Evolutionary conservation across 2,888 invertebrate species (phyloP).

Genomic region (Gymnocheta viridis): DNA sequence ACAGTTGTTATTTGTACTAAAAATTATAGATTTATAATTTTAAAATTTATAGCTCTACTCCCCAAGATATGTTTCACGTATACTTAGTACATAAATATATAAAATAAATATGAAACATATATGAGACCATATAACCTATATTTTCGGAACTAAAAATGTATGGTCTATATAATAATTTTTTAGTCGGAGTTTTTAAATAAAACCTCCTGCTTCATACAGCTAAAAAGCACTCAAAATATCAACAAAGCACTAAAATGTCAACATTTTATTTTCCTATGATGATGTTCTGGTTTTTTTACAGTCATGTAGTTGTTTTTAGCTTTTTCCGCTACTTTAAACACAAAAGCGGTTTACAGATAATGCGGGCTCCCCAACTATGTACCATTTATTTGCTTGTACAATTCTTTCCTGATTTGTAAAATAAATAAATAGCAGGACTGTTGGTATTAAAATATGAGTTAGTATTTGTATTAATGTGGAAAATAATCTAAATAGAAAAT

Average conservation of each 20-base stretch:
- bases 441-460: conserved; percentile 12
- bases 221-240: no score
- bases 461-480: neutral
- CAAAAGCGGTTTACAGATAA: conserved; percentile 58
- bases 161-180: no score
- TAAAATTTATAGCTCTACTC: no score
- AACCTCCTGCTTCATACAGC: no score
- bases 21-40: no score
- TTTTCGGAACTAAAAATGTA: no score
- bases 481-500: conserved; percentile 5
- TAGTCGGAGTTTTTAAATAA: no score
- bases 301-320: conserved; percentile 62
- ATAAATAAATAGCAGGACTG: conserved; percentile 15
- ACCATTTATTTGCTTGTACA: neutral
- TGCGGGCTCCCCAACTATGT: neutral
- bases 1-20: no score
- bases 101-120: no score
- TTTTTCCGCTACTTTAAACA: conserved; percentile 56
- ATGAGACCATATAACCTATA: no score
- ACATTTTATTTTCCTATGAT: neutral
- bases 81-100: no score
- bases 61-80: no score
- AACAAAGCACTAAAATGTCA: neutral
- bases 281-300: conserved; percentile 46
- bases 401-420: neutral